Evolutionary conservation across 2,888 invertebrate genomes (phyloP), one percentile per base, ranked within the genome.

Genomic region (Papilio gigon): DNA sequence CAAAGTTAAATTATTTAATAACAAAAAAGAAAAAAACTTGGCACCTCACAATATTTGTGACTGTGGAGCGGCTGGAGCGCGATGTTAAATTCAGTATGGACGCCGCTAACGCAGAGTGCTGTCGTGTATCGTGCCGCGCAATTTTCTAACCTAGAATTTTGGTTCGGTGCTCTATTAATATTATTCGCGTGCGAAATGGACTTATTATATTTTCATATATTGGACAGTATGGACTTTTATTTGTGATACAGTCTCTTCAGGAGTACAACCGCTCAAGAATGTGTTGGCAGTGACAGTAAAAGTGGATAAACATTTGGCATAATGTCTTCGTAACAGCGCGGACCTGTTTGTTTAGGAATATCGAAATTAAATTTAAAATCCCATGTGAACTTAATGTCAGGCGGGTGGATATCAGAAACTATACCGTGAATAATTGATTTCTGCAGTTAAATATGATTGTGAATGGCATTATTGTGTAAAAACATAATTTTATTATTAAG

Each of bases 131-230:
- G 78, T 62, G 75, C 82, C 1, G 86, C 82, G 1, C 82, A 81
- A 69, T 71, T 87, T 42, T 86, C 90, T 2, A 88, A 89, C 80
- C 81, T 86, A 1, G 90, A 92, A 74, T 92, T 92, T 73, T 92
- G 92, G 92, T 76, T 88, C 44, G 92, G 91, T 8, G 83, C 84
- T 0, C 68, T 92, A 1, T 73, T 92, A 44, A 84, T 92, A 69
- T 59, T 92, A 0, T 74, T 90, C 72, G 92, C 92, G 62, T 92
- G 92, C 78, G 92, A 92, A 84, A 82, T 92, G 85, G 92, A 92
- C 80, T 72, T 92, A 17, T 82, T 92, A 68, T 92, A 88, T 73
- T 92, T 91, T 69, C 91, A 90, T 71, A 80, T 86, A 62, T 60
- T 83, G 58, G 79, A 85, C 72, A 68, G 65, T 61, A 68, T 76